Base-by-base conservation (phyloP, 2,797 vertebrate genomes). In the Sandelia bainsii region DNA sequence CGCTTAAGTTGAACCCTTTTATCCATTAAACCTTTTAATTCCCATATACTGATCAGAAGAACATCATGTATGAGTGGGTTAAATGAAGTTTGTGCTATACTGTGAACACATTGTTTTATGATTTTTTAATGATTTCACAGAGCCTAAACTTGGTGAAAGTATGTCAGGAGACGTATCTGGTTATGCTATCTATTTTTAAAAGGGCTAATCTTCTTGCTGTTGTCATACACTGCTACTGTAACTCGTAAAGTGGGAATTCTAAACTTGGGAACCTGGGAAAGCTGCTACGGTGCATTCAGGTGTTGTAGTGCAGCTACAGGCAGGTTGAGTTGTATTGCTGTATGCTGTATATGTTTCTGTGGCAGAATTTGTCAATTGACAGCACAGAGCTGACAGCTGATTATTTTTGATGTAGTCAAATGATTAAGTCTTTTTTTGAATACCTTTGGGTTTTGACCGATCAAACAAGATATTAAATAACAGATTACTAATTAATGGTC, bases 101-200 rank as follows among this genome's bases (percentile, higher is more conserved):
- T 29, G 27, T 29, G 3, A 29, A 10, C 32, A 34, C 9, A 34
- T 34, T 34, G 32, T 34, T 34, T 8, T 34, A 34, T 8, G 32
- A 34, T 34, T 34, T 10, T 25, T 9, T 85, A 70, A 68, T 69
- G 79, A 81, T 84, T 84, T 75, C 60, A 75, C 69, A 72, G 34
- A 72, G 62, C 37, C 49, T 50, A 2, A 69, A 75, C 64, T 74
- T 54, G 42, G 65, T 76, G 60, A 76, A 83, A 87, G 76, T 77
- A 44, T 40, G 74, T 82, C 82, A 82, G 13, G 69, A 48, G 75
- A 52, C 34, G 68, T 85, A 74, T 84, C 76, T 78, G 60, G 32
- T 16, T 6, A 39, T 61, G 39, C 57, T 63, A 84, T 90, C 86
- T 79, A 81, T 89, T 87, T 87, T 84, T 81, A 53, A 82, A 82